These are phyloP conservation scores for Andrena dorsata DNA, from an alignment of 2,888 invertebrate species.

Conservation along the genomic window DNA sequence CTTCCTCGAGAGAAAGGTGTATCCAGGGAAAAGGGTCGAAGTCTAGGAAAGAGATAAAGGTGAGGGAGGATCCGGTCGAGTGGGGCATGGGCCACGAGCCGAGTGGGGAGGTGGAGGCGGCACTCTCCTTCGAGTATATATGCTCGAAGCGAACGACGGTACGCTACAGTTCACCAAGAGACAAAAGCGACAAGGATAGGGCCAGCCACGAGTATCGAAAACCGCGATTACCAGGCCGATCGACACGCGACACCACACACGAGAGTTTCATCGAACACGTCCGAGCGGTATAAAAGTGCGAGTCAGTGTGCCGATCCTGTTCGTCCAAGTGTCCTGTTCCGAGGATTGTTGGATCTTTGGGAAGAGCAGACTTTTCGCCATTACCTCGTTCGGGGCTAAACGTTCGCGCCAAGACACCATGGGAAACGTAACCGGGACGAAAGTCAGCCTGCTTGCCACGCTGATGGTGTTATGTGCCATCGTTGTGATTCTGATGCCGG, in stretches of 20 bases:
- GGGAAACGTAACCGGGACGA: not conserved
- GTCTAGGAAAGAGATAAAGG: conserved; percentile 72
- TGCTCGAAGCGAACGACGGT: conserved; percentile 80
- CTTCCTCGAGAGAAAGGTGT: conserved; percentile 25
- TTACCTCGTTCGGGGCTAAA: not conserved
- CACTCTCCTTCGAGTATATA: conserved; percentile 81
- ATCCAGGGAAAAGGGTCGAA: conserved; percentile 49
- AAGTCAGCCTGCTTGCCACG: conserved; percentile 29
- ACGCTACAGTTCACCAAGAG: conserved; percentile 82
- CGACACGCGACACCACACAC: not conserved
- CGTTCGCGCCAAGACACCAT: not conserved
- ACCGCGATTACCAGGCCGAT: conserved; percentile 20
- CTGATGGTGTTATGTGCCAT: conserved; percentile 62
- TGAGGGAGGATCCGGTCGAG: conserved; percentile 78
- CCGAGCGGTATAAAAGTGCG: not conserved
- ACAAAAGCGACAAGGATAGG: conserved; percentile 76
- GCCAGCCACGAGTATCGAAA: conserved; percentile 26
- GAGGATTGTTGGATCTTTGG: not conserved
- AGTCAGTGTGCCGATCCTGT: conserved; percentile 11
- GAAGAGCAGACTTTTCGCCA: too few relatives aligned
- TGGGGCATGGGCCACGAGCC: conserved; percentile 49
- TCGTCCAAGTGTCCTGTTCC: not conserved
- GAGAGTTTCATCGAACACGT: not conserved
- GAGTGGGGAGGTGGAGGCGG: conserved; percentile 70
- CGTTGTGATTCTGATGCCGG: conserved; percentile 68